Evolutionary conservation across 2,113 vertebrate genomes (phyloP).

Genomic region (Erythrocercus mccallii): DNA sequence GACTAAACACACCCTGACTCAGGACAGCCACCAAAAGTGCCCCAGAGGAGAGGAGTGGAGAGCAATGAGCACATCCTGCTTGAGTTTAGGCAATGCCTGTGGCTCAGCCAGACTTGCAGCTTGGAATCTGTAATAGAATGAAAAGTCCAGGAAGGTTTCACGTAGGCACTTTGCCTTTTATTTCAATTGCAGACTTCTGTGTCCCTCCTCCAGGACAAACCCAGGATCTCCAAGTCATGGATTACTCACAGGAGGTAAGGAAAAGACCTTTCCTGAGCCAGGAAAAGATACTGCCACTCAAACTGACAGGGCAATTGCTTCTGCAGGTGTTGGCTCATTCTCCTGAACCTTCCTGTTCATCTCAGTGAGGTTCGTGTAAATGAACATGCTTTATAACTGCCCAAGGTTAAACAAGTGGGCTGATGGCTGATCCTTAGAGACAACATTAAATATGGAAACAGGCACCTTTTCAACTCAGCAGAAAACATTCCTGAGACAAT

Average conservation of each 20-base stretch:
- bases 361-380: not conserved
- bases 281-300: not conserved
- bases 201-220: not conserved
- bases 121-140: not conserved
- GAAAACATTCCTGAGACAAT: not conserved
- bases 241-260: not conserved
- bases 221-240: not conserved
- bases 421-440: not conserved
- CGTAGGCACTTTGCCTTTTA: not conserved
- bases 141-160: not conserved
- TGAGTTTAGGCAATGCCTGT: not conserved
- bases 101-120: not conserved
- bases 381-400: not conserved
- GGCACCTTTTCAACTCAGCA: not conserved
- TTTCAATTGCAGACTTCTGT: not conserved
- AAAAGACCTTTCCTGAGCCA: not conserved
- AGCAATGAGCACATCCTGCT: not conserved
- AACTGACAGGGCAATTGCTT: not conserved
- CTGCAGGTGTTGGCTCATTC: not conserved
- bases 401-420: not conserved
- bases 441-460: not conserved
- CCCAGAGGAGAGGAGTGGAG: not conserved
- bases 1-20: not conserved
- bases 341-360: not conserved
- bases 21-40: not conserved